A percentile compares a stretch with the other conserved stretches of the same genome.
Evolutionary conservation across 1,140 invertebrate species (phyloP).

Genomic region (Calosoma granatense): DNA sequence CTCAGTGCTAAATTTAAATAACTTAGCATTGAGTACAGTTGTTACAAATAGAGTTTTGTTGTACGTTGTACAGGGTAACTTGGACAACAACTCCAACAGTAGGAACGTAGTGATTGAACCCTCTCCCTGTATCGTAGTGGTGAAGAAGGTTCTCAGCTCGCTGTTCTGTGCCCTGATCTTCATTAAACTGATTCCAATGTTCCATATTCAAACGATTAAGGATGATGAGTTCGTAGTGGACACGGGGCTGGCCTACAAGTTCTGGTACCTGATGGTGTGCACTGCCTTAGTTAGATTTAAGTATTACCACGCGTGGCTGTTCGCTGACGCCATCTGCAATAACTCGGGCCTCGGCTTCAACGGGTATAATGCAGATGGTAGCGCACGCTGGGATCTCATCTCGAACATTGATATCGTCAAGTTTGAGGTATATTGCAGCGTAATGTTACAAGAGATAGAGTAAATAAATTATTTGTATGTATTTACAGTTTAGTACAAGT

Average conservation of each 20-base stretch:
- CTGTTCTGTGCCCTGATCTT: conserved; percentile 55
- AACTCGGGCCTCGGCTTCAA: conserved; percentile 86
- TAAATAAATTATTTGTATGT: not conserved
- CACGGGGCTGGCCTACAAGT: conserved; percentile 50
- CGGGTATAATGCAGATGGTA: conserved; percentile 65
- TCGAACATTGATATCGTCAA: conserved; percentile 82
- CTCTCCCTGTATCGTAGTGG: conserved; percentile 47
- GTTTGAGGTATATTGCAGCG: conserved; percentile 73
- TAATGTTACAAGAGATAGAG: not conserved
- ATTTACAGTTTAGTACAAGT: conserved; percentile 57
- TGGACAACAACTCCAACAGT: conserved; percentile 34
- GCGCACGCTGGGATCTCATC: conserved; percentile 72
- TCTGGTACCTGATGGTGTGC: conserved; percentile 67
- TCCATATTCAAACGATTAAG: conserved; percentile 52
- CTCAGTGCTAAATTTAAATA: too few species aligned
- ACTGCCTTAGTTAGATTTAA: conserved; percentile 76
- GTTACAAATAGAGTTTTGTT: conserved; percentile 13
- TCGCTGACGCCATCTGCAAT: conserved; percentile 91
- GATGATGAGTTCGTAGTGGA: conserved; percentile 57
- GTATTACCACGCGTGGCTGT: conserved; percentile 94
- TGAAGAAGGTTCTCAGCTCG: conserved; percentile 54
- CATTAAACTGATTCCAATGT: conserved; percentile 49
- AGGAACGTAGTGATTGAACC: conserved; percentile 45
- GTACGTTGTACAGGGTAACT: conserved; percentile 27
- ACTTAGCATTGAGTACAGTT: not conserved